These are phyloP conservation scores for Mizuhopecten yessoensis DNA, from an alignment of 1,140 invertebrate genomes.

Conservation along the genomic window DNA sequence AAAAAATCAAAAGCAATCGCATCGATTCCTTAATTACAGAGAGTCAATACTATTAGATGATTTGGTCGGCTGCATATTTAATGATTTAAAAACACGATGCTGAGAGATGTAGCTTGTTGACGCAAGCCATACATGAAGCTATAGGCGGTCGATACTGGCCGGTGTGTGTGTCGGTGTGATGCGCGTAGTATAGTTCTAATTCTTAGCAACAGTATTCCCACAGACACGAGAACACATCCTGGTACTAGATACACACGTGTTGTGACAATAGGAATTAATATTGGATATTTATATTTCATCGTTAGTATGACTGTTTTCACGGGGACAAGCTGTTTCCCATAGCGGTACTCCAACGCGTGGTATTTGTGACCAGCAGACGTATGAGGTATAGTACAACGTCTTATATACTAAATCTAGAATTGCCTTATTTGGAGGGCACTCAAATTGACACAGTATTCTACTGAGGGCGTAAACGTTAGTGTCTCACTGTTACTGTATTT, in stretches of 20 bases:
- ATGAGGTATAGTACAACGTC: too few relatives aligned
- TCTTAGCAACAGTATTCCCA: not conserved
- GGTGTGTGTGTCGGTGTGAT: not conserved
- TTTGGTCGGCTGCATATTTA: too few relatives aligned
- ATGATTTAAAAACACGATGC: too few relatives aligned
- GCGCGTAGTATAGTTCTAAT: too few relatives aligned
- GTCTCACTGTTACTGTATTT: too few relatives aligned
- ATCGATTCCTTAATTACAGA: too few relatives aligned
- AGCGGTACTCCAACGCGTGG: not conserved
- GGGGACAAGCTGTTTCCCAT: not conserved
- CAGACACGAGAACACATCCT: not conserved
- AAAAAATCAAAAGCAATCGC: too few relatives aligned
- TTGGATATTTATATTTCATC: not conserved
- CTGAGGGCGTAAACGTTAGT: too few relatives aligned
- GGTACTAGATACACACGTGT: not conserved
- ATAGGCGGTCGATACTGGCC: not conserved
- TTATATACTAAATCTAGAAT: too few relatives aligned
- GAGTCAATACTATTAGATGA: too few relatives aligned
- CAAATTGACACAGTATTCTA: too few relatives aligned
- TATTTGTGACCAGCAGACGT: not conserved
- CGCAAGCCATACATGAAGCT: not conserved
- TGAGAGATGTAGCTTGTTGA: not conserved
- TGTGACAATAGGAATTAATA: not conserved
- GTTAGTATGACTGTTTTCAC: not conserved
- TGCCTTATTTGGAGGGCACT: too few relatives aligned